A percentile compares a stretch with the other conserved stretches of the same genome.
Conservation (phyloP, 2,888 invertebrate species). For the Chloromyia formosa region DNA sequence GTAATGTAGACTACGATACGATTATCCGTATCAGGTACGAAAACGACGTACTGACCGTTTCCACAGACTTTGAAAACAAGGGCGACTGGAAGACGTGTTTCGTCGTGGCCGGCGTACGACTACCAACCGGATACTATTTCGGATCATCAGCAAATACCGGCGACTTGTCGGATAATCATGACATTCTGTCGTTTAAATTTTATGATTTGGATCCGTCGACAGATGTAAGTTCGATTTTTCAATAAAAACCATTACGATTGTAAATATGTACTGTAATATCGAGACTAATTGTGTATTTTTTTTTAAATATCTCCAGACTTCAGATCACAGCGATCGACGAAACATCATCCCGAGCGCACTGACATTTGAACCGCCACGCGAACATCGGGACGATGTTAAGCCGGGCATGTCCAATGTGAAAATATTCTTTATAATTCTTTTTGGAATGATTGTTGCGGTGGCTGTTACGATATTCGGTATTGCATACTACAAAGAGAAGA, state of each 20-base stretch:
- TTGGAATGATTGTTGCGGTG: constrained; percentile 83
- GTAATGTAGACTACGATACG: constrained; percentile 90
- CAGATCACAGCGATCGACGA: constrained; percentile 70
- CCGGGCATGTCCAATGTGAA: constrained; percentile 90
- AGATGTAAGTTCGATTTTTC: constrained; percentile 37
- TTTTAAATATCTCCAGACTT: constrained; percentile 62
- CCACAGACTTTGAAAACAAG: constrained; percentile 90
- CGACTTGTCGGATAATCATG: constrained; percentile 96
- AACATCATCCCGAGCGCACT: constrained; percentile 88
- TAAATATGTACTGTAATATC: too few species aligned
- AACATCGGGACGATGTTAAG: constrained; percentile 88
- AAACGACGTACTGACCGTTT: constrained; percentile 88
- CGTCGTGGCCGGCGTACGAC: constrained; percentile 83
- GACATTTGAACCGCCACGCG: constrained; percentile 90
- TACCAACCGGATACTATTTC: constrained; percentile 95
- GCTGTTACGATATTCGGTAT: constrained; percentile 87
- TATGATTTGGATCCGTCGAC: constrained; percentile 80
- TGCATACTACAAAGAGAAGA: constrained; percentile 93
- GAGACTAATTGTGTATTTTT: too few species aligned
- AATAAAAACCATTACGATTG: too few species aligned
- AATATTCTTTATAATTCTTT: constrained; percentile 86
- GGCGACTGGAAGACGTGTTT: constrained; percentile 96
- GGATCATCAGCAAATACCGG: constrained; percentile 97
- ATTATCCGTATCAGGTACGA: constrained; percentile 91
- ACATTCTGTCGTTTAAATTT: constrained; percentile 89